Evolutionary conservation across 1,140 invertebrate genomes (phyloP), one percentile per base, ranked within the genome.

Genomic region (Arctopsyche grandis): DNA sequence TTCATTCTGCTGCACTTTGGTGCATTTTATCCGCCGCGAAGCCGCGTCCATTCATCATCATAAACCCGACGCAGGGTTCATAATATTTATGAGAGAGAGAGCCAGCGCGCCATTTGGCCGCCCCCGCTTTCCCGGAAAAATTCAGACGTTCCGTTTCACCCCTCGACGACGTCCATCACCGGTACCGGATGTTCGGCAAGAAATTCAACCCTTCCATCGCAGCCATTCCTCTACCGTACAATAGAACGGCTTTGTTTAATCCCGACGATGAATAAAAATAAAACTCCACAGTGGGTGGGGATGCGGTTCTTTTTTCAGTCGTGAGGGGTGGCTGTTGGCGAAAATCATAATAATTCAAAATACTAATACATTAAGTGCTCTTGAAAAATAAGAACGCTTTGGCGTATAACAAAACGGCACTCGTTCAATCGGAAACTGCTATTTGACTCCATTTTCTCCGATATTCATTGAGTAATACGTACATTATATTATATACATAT

Each of bases 1-100:
- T 5, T 26, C 21, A 22, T 26, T 66, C 16, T 26, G 69, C 43
- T 81, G 75, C 76, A 75, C 69, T 69, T 66, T 63, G 69, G 16
- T 81, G 80, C 80, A 81, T 81, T 79, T 81, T 81, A 78, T 63
- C 77, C 70, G 58, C 63, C 22, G 7, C 46, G 4, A n/a, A 21
- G 29, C 12, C 56, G 10, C 48, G 48, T 52, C 75, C 76, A 77
- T 81, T 79, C 75, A 81, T 81, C 80, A 81, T 81, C 77, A 69
- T 79, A 77, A 79, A 79, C 48, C 66, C 48, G 63, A 12, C 66
- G 77, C 75, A 19, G 26, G 71, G 58, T 79, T 77, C 69, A 81
- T 77, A 76, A 78, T 81, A 81, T 81, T 81, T 79, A 81, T 81
- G 80, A 78, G 75, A n/a, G 1, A n/a, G 24, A 66, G 38, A 58